A percentile compares a stretch with the other conserved stretches of the same genome.
Conservation (phyloP, 2,888 invertebrate genomes). For the Synanthedon vespiformis region DNA sequence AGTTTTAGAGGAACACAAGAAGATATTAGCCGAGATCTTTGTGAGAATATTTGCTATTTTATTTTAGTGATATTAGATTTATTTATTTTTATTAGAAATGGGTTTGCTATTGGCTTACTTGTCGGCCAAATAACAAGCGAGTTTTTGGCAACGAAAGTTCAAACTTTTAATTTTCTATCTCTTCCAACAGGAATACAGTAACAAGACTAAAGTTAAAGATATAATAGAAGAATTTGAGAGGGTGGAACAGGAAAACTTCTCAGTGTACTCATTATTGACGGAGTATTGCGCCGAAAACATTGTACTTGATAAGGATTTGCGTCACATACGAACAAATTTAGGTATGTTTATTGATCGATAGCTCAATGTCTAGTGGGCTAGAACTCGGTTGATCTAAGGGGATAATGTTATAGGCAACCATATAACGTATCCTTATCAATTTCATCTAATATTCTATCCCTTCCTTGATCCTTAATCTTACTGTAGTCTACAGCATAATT, state of each 20-base stretch:
- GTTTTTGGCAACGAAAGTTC: too few species aligned
- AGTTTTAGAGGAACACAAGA: conserved; percentile 21
- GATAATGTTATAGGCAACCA: background rate
- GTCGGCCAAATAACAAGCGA: background rate
- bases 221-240: conserved; percentile 74
- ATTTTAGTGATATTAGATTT: too few species aligned
- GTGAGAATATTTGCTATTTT: conserved; percentile 19
- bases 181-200: too few species aligned
- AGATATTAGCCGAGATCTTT: conserved; percentile 34
- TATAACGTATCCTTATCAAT: too few species aligned
- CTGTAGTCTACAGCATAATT: too few species aligned
- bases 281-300: conserved; percentile 59
- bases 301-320: conserved; percentile 22
- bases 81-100: too few species aligned
- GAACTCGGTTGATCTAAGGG: too few species aligned
- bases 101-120: too few species aligned
- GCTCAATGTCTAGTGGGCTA: background rate
- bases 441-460: too few species aligned
- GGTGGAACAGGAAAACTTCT: conserved; percentile 81
- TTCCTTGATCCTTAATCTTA: too few species aligned
- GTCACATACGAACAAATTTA: conserved; percentile 18
- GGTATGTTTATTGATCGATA: conserved; percentile 15
- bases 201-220: too few species aligned
- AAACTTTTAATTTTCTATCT: too few species aligned
- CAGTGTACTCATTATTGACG: conserved; percentile 78